These are phyloP conservation scores for Caenorhabditis imperialis DNA, from an alignment of 2,888 invertebrate species.

Conservation along the genomic window DNA sequence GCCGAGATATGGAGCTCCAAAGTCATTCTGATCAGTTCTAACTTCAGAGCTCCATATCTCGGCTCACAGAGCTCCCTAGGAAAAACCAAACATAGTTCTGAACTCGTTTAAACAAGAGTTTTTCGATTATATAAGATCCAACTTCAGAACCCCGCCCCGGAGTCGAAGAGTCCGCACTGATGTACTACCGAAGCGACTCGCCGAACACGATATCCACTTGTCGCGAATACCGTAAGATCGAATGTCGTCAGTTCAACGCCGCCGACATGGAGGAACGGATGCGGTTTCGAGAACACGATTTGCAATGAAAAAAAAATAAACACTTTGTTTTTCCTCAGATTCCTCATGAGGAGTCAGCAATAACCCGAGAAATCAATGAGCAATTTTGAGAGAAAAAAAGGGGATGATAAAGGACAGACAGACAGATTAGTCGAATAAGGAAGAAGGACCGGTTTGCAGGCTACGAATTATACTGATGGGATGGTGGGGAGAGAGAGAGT, in stretches of 20 bases:
- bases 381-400: neutral
- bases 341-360: too few relatives aligned
- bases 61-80: too few relatives aligned
- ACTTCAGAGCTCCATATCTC: too few relatives aligned
- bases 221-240: constrained; percentile 59
- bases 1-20: neutral
- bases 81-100: too few relatives aligned
- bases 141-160: constrained; percentile 43
- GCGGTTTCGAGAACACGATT: constrained; percentile 52
- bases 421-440: constrained; percentile 22
- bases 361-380: too few relatives aligned
- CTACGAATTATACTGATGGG: constrained; percentile 31
- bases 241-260: constrained; percentile 61
- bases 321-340: neutral
- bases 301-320: neutral
- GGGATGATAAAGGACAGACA: neutral
- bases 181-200: constrained; percentile 62
- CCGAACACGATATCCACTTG: constrained; percentile 60
- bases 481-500: neutral
- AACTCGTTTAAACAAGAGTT: too few relatives aligned
- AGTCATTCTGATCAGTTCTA: neutral
- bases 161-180: constrained; percentile 56
- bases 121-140: too few relatives aligned
- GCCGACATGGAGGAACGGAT: constrained; percentile 64
- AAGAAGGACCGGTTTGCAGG: constrained; percentile 32